A percentile compares a stretch with the other conserved stretches of the same genome.
These are phyloP conservation scores for Cylindroiulus punctatus DNA, from an alignment of 2,888 invertebrate genomes.

Conservation along the genomic window DNA sequence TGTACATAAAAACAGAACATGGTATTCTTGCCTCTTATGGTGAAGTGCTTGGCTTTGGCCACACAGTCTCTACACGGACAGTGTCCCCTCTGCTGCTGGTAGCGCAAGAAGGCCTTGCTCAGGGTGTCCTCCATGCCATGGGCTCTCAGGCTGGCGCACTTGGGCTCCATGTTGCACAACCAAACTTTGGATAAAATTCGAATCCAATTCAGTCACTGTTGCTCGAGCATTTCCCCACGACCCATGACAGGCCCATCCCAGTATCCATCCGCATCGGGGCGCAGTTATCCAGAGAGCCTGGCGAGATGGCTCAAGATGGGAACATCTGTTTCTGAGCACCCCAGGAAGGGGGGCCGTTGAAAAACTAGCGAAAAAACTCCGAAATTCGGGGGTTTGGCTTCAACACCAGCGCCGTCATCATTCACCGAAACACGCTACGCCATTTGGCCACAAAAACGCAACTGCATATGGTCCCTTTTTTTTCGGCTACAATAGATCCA, in stretches of 20 bases:
- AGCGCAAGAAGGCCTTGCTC: conserved; percentile 51
- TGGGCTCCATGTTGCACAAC: conserved; percentile 22
- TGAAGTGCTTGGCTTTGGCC: conserved; percentile 55
- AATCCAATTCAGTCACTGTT: not conserved
- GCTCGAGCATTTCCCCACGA: not conserved
- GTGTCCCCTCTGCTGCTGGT: conserved; percentile 54
- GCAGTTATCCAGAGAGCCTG: not conserved
- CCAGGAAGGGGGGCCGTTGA: not conserved
- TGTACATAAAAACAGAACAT: not conserved
- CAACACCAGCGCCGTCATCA: conserved; percentile 1
- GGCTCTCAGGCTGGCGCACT: conserved; percentile 47
- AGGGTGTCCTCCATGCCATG: conserved; percentile 56
- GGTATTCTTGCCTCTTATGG: conserved; percentile 54
- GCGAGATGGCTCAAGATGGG: not conserved
- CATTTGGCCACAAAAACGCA: not conserved
- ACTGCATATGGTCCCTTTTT: not conserved
- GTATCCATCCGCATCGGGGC: not conserved
- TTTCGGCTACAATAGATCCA: not conserved
- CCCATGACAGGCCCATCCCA: conserved; percentile 11
- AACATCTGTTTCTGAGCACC: conserved; percentile 20
- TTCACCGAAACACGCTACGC: not conserved
- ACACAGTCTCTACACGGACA: conserved; percentile 56
- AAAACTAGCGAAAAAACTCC: not conserved
- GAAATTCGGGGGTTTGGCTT: not conserved
- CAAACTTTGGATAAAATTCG: not conserved